Evolutionary conservation across 1,140 invertebrate genomes (phyloP).

Genomic region (Drosophila saltans): DNA sequence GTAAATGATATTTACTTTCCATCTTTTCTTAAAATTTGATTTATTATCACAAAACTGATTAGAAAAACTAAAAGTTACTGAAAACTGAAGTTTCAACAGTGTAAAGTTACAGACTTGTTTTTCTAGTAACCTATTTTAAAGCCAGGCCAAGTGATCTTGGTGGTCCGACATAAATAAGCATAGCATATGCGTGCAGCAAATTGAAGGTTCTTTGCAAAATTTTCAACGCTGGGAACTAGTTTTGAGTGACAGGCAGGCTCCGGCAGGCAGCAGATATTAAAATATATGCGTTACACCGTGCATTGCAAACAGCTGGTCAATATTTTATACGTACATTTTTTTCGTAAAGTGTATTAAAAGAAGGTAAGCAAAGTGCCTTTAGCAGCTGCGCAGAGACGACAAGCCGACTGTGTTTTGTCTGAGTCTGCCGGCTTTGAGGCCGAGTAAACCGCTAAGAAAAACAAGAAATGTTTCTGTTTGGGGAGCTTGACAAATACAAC

Average conservation of each 20-base stretch:
- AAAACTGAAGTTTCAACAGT: too few relatives aligned
- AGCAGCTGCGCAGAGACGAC: constrained; percentile 17
- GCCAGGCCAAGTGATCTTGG: not conserved
- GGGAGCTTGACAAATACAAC: constrained; percentile 9
- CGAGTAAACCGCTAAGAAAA: constrained; percentile 1
- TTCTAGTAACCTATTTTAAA: constrained; percentile 7
- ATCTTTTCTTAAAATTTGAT: too few relatives aligned
- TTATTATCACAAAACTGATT: not conserved
- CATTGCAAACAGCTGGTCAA: not conserved
- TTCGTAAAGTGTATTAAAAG: not conserved
- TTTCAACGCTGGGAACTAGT: not conserved
- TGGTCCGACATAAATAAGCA: not conserved
- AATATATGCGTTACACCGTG: not conserved
- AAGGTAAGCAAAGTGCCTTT: constrained; percentile 16
- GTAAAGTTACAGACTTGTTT: not conserved
- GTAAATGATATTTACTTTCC: too few relatives aligned
- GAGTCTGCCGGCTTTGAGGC: not conserved
- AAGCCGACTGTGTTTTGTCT: not conserved
- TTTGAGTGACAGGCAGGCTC: not conserved
- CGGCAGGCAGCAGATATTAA: not conserved
- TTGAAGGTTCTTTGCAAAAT: not conserved
- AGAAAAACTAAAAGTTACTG: too few relatives aligned
- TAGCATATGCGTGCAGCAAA: not conserved
- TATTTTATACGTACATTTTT: not conserved
- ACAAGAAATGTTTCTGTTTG: constrained; percentile 22